Percentiles rank a stretch among this genome's conserved stretches.
phyloP scores from a whole-genome alignment of 2,113 vertebrate species.

The Calidris pugnax region DNA sequence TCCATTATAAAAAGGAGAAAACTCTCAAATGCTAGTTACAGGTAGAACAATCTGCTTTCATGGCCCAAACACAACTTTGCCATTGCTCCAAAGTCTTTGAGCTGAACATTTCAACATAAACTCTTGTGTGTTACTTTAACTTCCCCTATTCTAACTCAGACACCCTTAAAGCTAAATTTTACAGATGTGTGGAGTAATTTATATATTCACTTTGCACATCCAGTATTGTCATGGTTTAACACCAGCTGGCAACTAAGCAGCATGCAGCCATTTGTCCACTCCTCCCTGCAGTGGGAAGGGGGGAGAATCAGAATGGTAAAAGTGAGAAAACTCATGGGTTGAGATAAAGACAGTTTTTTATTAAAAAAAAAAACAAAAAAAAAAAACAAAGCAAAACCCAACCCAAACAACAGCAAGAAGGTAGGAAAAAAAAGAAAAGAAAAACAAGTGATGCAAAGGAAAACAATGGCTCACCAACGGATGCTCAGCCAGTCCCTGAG shows the following conservation, averaged over 20 bases:
- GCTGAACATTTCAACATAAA: neutral
- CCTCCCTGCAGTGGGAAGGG: fast-evolving
- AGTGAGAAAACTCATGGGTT: neutral
- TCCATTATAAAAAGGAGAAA: neutral
- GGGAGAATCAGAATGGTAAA: neutral
- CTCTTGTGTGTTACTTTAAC: neutral
- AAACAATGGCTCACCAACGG: neutral
- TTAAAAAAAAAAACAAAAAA: too few relatives aligned
- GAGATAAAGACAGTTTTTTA: neutral
- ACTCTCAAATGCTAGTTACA: neutral
- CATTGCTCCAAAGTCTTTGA: neutral
- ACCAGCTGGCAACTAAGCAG: neutral
- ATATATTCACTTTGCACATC: neutral
- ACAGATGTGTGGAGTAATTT: neutral
- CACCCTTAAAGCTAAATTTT: neutral
- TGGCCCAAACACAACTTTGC: neutral
- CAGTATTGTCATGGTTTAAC: neutral
- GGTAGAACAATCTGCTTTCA: neutral
- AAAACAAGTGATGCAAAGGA: neutral
- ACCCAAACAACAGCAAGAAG: neutral
- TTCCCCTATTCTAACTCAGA: neutral
- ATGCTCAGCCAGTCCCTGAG: too few relatives aligned
- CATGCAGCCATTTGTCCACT: neutral
- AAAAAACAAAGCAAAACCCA: neutral
- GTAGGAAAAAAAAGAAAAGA: neutral